phyloP scores from a whole-genome alignment of 2,797 vertebrate genomes.

The Syncerus caffer region DNA sequence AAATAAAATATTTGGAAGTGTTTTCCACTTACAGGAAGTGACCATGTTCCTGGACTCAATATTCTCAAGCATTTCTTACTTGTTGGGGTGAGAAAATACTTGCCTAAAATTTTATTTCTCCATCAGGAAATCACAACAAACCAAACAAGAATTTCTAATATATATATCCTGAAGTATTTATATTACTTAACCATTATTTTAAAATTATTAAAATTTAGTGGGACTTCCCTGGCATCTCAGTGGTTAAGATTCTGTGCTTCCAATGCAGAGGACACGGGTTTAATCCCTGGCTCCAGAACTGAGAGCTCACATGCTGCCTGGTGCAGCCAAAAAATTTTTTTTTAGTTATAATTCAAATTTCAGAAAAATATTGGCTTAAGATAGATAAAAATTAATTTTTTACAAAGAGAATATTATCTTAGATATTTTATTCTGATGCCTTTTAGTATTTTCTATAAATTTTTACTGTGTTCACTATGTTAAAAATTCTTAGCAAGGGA shows the following conservation, averaged over 20 bases:
- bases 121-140: background rate
- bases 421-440: background rate
- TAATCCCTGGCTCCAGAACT: background rate
- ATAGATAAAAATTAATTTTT: constrained; percentile 18
- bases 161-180: background rate
- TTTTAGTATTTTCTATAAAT: constrained; percentile 23
- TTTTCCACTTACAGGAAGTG: background rate
- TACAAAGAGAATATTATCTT: background rate
- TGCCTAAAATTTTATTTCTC: background rate
- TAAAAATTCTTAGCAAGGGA: constrained; percentile 37
- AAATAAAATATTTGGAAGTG: constrained; percentile 21
- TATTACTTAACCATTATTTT: constrained; percentile 9
- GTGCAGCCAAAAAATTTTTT: background rate
- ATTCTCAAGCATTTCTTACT: background rate
- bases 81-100: background rate
- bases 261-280: background rate
- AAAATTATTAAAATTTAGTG: background rate
- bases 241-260: background rate
- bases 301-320: background rate
- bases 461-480: background rate
- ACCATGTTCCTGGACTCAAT: background rate
- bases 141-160: background rate
- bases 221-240: background rate
- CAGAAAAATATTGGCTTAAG: background rate
- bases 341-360: constrained; percentile 41